Percentiles rank a stretch among this genome's conserved stretches.
phyloP scores from a whole-genome alignment of 2,113 vertebrate species.

The Notothenia coriiceps region DNA sequence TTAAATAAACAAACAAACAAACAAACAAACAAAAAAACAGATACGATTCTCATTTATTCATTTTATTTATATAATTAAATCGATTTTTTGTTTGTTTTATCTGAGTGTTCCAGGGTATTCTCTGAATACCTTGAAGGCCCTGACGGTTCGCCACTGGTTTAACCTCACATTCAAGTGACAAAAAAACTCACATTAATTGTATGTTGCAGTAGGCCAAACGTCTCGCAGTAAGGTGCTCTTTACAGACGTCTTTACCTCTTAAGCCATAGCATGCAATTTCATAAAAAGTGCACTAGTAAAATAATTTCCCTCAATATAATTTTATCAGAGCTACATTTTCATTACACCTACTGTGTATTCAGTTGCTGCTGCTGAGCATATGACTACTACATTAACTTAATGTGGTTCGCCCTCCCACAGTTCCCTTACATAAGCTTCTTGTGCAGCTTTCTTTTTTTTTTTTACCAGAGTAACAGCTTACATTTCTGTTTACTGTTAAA shows the following conservation, averaged over 20 bases:
- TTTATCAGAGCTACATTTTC: conserved; percentile 1
- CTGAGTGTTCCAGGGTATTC: too few relatives aligned
- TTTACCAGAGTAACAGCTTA: not conserved
- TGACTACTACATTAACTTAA: conserved; percentile 19
- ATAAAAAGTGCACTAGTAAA: conserved; percentile 10
- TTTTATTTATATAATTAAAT: too few relatives aligned
- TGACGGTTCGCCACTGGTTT: too few relatives aligned
- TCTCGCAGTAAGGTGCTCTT: not conserved
- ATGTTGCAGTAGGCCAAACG: not conserved
- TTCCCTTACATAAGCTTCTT: conserved; percentile 24
- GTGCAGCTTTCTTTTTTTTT: conserved; percentile 3
- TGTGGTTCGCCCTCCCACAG: conserved; percentile 20
- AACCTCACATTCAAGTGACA: not conserved
- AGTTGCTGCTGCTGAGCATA: conserved; percentile 27
- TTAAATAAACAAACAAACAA: too few relatives aligned
- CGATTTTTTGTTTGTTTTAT: too few relatives aligned
- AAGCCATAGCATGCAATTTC: not conserved
- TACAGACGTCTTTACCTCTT: not conserved
- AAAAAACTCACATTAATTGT: not conserved
- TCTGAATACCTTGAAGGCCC: too few relatives aligned
- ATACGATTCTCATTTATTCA: too few relatives aligned
- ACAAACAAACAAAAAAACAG: too few relatives aligned
- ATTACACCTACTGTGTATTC: conserved; percentile 12
- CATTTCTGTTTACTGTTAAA: not conserved
- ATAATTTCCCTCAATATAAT: not conserved